Conservation (phyloP, 2,888 invertebrate species). For the Labia minor region DNA sequence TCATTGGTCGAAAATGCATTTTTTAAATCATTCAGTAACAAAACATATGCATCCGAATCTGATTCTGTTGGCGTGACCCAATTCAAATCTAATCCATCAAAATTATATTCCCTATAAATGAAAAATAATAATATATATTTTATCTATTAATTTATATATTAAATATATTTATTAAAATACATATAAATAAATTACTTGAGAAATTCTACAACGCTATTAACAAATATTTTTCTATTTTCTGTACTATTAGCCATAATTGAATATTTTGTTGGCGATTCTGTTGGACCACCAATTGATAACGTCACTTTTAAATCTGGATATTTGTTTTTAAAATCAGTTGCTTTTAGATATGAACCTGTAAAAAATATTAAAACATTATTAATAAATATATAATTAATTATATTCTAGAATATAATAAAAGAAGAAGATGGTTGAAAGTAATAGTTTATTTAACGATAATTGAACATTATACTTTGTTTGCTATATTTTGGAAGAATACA, state of each 20-base stretch:
- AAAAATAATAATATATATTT: constrained; percentile 6
- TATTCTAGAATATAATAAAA: no score
- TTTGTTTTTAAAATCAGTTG: neutral
- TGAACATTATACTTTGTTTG: no score
- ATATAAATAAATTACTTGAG: neutral
- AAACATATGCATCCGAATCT: neutral
- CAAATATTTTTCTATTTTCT: neutral
- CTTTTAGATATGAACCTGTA: neutral
- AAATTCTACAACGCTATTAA: neutral
- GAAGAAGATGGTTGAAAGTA: no score
- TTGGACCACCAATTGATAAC: neutral
- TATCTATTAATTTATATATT: neutral
- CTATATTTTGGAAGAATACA: no score
- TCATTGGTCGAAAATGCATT: neutral
- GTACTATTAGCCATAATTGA: neutral
- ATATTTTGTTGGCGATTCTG: neutral
- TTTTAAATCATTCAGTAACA: neutral
- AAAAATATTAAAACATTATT: no score
- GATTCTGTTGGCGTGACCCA: constrained; percentile 31
- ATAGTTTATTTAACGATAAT: no score
- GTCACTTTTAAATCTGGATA: neutral
- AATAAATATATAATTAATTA: no score
- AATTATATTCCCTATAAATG: constrained; percentile 31
- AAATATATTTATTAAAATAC: neutral
- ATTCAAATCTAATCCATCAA: constrained; percentile 35